phyloP scores from a whole-genome alignment of 2,888 invertebrate species.

The Caenorhabditis plicata region DNA sequence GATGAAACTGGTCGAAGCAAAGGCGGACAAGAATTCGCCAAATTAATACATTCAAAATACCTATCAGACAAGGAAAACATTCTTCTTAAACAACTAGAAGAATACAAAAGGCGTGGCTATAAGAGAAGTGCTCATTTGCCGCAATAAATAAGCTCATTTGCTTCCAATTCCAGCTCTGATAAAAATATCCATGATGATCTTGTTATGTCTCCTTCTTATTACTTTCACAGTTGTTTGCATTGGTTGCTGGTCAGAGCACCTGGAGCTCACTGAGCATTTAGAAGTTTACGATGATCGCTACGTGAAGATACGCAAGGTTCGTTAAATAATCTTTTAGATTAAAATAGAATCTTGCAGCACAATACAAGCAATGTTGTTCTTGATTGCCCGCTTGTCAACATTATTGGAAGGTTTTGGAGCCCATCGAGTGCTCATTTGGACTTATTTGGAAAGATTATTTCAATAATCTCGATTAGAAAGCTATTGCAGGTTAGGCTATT shows the following conservation, averaged over 20 bases:
- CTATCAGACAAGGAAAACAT: slow-evolving; percentile 25
- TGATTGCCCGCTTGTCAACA: slow-evolving; percentile 20
- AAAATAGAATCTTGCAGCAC: slow-evolving; percentile 1
- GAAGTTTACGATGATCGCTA: slow-evolving; percentile 29
- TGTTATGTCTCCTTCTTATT: slow-evolving; percentile 13
- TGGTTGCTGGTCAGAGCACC: slow-evolving; percentile 28
- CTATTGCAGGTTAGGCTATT: slow-evolving; percentile 15
- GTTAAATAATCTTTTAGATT: neutral
- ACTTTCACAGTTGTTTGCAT: slow-evolving; percentile 26
- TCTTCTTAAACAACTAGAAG: slow-evolving; percentile 14
- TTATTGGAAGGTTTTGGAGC: slow-evolving; percentile 17
- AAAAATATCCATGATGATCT: slow-evolving; percentile 13
- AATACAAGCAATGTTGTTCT: slow-evolving; percentile 15
- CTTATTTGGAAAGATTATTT: slow-evolving; percentile 26
- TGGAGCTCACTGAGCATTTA: slow-evolving; percentile 25
- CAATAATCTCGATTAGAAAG: slow-evolving; percentile 29
- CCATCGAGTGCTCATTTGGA: slow-evolving; percentile 27
- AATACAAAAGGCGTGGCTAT: slow-evolving; percentile 24
- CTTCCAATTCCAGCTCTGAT: slow-evolving; percentile 17
- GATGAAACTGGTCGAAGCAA: slow-evolving; percentile 11
- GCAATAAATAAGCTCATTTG: no score
- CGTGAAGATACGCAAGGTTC: slow-evolving; percentile 2
- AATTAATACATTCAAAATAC: slow-evolving; percentile 15
- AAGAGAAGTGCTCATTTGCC: slow-evolving; percentile 15
- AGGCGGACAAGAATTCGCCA: slow-evolving; percentile 21